Conservation (phyloP, 2,797 vertebrate species). For the Neosalanx taihuensis region DNA sequence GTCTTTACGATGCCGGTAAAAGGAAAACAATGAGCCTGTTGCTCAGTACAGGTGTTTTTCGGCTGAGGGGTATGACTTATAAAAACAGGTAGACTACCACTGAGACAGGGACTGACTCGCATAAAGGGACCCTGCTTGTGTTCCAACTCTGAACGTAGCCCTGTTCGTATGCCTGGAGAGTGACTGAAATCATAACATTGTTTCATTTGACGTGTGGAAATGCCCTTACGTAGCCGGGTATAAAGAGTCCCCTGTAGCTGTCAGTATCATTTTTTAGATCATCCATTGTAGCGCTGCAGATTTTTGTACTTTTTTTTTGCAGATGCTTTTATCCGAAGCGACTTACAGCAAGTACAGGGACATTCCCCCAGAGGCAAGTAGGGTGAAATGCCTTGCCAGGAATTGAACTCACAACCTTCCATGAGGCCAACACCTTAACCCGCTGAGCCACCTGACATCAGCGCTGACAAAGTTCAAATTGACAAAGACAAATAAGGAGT, state of each 20-base stretch:
- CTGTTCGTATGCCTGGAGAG: conserved; percentile 67
- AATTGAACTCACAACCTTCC: too few species aligned
- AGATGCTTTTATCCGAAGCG: too few species aligned
- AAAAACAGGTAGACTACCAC: conserved; percentile 78
- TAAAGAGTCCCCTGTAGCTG: conserved; percentile 24
- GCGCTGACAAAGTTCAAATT: conserved; percentile 64
- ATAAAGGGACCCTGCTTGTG: conserved; percentile 60
- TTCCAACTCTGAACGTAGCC: conserved; percentile 59
- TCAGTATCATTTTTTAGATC: conserved; percentile 75
- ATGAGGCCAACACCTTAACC: too few species aligned
- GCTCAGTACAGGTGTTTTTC: conserved; percentile 72
- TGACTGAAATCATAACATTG: conserved; percentile 64
- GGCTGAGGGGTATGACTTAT: conserved; percentile 71
- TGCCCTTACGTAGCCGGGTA: conserved; percentile 41
- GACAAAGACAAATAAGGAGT: conserved; percentile 57
- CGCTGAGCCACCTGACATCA: conserved; percentile 59
- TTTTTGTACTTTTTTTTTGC: conserved; percentile 52
- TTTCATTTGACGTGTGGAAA: conserved; percentile 66
- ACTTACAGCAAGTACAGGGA: too few species aligned
- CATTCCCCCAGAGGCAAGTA: too few species aligned
- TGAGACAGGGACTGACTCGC: conserved; percentile 65
- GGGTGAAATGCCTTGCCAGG: too few species aligned
- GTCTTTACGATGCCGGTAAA: conserved; percentile 71
- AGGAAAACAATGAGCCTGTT: conserved; percentile 73
- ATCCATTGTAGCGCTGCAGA: conserved; percentile 71